phyloP scores from a whole-genome alignment of 2,113 vertebrate species.

The Spilogale gracilis region DNA sequence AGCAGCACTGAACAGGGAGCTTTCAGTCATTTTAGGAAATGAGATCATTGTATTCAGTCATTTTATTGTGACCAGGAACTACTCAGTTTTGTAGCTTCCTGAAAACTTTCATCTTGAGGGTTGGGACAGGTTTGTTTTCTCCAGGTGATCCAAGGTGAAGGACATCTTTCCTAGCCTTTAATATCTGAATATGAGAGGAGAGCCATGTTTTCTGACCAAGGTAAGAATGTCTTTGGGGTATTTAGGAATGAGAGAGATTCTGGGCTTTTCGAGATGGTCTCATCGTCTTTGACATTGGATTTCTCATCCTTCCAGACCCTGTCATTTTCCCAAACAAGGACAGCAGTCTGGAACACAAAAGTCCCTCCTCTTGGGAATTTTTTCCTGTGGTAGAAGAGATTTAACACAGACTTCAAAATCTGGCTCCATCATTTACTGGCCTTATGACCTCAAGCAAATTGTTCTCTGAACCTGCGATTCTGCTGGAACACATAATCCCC shows the following conservation, averaged over 20 bases:
- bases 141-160: neutral
- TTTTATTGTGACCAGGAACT: neutral
- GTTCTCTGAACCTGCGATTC: neutral
- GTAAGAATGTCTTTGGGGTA: neutral
- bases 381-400: neutral
- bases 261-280: neutral
- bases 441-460: neutral
- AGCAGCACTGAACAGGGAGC: neutral
- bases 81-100: neutral
- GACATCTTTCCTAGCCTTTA: neutral
- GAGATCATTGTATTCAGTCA: neutral
- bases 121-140: neutral
- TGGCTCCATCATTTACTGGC: neutral
- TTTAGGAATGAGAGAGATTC: neutral
- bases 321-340: slow-evolving; percentile 22
- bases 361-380: slow-evolving; percentile 18
- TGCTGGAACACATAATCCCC: slow-evolving; percentile 34
- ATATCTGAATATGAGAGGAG: neutral
- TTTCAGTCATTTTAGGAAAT: neutral
- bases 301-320: neutral
- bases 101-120: neutral
- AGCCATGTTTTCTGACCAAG: neutral
- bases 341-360: neutral
- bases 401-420: slow-evolving; percentile 32
- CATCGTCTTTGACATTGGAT: neutral